These are phyloP conservation scores for Mamestra configurata DNA, from an alignment of 1,140 invertebrate species.

Conservation along the genomic window DNA sequence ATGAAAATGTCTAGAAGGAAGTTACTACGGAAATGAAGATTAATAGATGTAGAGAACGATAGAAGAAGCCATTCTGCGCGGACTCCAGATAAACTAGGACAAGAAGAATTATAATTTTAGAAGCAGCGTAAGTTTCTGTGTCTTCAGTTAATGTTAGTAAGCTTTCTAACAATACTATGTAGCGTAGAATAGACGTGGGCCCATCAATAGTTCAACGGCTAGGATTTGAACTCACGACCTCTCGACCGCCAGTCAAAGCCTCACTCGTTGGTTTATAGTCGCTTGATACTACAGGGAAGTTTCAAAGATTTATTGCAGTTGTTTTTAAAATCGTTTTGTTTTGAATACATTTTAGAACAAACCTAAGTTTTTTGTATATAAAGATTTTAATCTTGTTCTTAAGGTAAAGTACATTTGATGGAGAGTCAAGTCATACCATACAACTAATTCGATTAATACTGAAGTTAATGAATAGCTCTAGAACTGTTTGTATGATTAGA, in stretches of 20 bases:
- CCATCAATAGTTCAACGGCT: constrained; percentile 38
- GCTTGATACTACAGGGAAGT: constrained; percentile 8
- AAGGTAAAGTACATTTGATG: no score
- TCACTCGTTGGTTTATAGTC: constrained; percentile 33
- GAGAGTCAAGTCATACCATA: no score
- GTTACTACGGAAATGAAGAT: no score
- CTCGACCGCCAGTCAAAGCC: constrained; percentile 25
- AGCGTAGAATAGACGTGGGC: neutral
- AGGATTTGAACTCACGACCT: constrained; percentile 40
- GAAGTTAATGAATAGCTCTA: no score
- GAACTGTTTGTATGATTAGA: no score
- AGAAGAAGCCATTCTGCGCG: no score
- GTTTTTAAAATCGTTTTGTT: neutral
- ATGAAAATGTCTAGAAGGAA: neutral
- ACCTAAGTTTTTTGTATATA: neutral
- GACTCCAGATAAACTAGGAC: no score
- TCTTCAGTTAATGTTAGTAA: neutral
- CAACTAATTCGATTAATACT: no score
- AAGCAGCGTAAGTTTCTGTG: neutral
- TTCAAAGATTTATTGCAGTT: constrained; percentile 9
- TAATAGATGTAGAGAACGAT: no score
- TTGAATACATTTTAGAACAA: neutral
- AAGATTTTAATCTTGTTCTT: no score
- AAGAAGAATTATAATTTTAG: no score
- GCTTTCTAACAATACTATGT: constrained; percentile 1